Conservation (phyloP, 37 sponge, comb jelly and placozoan species). For the Theonella swinhoei region DNA sequence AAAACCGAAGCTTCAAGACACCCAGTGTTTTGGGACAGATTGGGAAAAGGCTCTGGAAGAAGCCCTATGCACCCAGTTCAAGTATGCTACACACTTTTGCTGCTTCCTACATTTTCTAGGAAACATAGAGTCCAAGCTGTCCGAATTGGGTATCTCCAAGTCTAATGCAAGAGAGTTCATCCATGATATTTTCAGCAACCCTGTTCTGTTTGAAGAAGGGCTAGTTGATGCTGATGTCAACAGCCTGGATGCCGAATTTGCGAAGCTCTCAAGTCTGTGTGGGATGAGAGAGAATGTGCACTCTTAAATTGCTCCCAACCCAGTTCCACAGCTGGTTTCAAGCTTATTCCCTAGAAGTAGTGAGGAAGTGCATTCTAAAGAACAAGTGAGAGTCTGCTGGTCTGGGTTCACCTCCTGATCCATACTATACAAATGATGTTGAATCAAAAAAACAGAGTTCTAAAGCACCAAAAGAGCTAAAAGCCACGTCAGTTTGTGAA, state of each 20-base stretch:
- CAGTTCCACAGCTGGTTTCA: neutral
- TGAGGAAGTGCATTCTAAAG: slow-evolving; percentile 6
- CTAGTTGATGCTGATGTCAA: slow-evolving; percentile 25
- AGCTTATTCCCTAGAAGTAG: neutral
- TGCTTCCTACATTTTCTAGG: slow-evolving; percentile 35
- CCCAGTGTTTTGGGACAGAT: too few species aligned
- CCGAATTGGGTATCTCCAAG: slow-evolving; percentile 23
- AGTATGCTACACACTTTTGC: slow-evolving; percentile 2
- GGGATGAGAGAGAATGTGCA: slow-evolving; percentile 19
- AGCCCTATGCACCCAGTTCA: slow-evolving; percentile 1
- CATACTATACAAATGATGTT: slow-evolving; percentile 19
- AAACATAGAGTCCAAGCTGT: slow-evolving; percentile 14
- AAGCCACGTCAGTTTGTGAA: neutral
- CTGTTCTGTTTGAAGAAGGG: slow-evolving; percentile 19
- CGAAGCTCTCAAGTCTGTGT: slow-evolving; percentile 12
- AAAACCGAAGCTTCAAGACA: slow-evolving; percentile 2
- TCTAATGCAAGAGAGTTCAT: slow-evolving; percentile 13
- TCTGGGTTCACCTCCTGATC: slow-evolving; percentile 16
- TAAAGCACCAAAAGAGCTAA: slow-evolving; percentile 6
- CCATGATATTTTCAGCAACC: slow-evolving; percentile 19
- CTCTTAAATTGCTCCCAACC: neutral
- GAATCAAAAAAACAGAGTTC: slow-evolving; percentile 28
- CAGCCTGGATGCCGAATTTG: slow-evolving; percentile 27
- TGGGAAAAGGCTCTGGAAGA: neutral
- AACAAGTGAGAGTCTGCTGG: neutral